Base-by-base conservation (phyloP, 1,140 invertebrate genomes). In the Diorhabda sublineata region DNA sequence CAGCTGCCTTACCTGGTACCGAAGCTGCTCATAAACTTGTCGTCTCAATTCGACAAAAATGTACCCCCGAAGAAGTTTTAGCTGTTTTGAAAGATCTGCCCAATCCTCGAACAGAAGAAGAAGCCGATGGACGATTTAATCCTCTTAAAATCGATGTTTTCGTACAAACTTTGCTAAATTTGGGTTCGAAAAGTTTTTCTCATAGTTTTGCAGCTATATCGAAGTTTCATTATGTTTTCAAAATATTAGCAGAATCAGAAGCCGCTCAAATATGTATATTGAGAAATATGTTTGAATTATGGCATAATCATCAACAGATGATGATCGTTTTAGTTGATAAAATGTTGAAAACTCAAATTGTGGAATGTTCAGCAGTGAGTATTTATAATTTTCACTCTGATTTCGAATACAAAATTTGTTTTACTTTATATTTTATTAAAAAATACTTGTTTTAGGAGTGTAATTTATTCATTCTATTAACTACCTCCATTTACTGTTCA, bases 191-290 rank as follows among this genome's bases (percentile, higher is more conserved):
- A 84, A 98, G 96, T 77, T 97, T 99, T 78, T 98, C 96, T 72
- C 98, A 99, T 80, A 95, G 95, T 74, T 99, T 98, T 83, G 94
- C 97, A 9, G 97, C 96, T 52, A 94, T 99, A 75, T 94, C 94
- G 26, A 98, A 98, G 85, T 99, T 97, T 80, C 93, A 97, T 82
- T 89, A 92, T 77, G 92, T 98, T 2, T 93, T 98, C 75, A 97
- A 97, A 83, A 90, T 91, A 8, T 82, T 99, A 64, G 93, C 92
- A 2, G 94, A 96, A 79, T 92, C 92, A 1, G 96, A 99, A 82
- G 97, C 98, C 81, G 95, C 94, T 0, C 97, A 99, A 79, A 93
- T 98, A 57, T 95, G 93, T 79, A 90, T 99, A 61, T 83, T 99
- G 61, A 88, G 92, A 73, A 96, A 96, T 80, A 90, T 98, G 78